Evolutionary conservation across 2,888 invertebrate species (phyloP).

Genomic region (Melanophora roralis): DNA sequence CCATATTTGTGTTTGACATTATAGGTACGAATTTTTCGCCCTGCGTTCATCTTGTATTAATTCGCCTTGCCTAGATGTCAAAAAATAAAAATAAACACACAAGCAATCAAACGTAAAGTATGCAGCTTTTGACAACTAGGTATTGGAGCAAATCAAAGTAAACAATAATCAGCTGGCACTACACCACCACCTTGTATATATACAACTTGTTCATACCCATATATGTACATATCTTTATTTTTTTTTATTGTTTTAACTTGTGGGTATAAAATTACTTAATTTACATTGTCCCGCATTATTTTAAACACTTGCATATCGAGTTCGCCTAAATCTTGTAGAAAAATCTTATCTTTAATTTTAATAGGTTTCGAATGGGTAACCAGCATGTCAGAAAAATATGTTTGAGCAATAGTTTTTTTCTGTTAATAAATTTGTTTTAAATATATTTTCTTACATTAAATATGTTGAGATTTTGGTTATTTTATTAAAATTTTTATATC

Average conservation of each 20-base stretch:
- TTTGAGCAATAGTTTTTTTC: neutral
- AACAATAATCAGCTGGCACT: too few relatives aligned
- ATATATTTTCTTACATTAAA: neutral
- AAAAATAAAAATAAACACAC: too few relatives aligned
- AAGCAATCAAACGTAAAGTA: too few relatives aligned
- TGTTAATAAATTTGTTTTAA: neutral
- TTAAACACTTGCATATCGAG: neutral
- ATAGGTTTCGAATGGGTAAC: constrained; percentile 36
- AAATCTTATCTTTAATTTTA: constrained; percentile 38
- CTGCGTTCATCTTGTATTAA: too few relatives aligned
- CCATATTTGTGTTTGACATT: too few relatives aligned
- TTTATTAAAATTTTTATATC: neutral
- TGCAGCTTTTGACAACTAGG: too few relatives aligned
- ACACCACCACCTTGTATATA: too few relatives aligned
- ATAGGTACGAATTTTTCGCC: too few relatives aligned
- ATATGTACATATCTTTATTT: constrained; percentile 1
- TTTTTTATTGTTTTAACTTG: neutral
- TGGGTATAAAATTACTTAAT: constrained; percentile 39
- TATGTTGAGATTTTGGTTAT: neutral
- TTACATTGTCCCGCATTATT: constrained; percentile 17
- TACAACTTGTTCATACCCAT: too few relatives aligned
- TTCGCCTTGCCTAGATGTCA: too few relatives aligned
- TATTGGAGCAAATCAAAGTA: too few relatives aligned
- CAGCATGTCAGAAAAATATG: neutral
- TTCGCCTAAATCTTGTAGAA: neutral